Base-by-base conservation (phyloP, 2,888 invertebrate species). In the Phanerotoma sp. region DNA sequence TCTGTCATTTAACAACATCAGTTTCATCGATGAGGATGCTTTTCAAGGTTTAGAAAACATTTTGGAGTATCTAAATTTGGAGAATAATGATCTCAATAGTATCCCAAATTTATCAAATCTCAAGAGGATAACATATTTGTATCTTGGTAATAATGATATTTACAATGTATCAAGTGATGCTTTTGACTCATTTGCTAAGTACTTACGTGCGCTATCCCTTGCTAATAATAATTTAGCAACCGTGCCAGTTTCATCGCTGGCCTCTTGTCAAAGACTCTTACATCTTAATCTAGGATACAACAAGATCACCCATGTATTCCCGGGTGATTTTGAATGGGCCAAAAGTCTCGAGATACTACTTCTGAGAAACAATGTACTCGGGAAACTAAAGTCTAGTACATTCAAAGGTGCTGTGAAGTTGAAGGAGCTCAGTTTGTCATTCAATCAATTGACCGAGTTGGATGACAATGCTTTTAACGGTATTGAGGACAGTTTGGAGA, bases 221-320 rank as follows among this genome's bases (percentile, higher is more conserved):
- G 89, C 89, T 61, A 91, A 91, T 20, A 94, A 93, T 78, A 86
- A 86, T 73, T 82, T 94, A 71, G 84, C 83, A 61, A 80, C 82
- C 63, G 84, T 93, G 58, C 93, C 93, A 9, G 80, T 84, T 1
- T 80, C 82, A 30, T 83, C 88, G 4, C 80, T 93, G 57, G 82
- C 82, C 66, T 84, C 85, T 67, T 89, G 91, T 70, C 84, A 86
- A 49, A 85, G 86, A 68, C 81, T 93, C 52, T 83, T 90, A n/a
- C 92, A 93, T 78, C 83, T 93, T 63, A 93, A 93, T 78, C 84
- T 93, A 70, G 93, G 91, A 58, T 93, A 93, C 78, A 93, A 94
- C 77, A 86, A 86, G 73, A 91, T 94, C 70, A 82, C 85, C 62
- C 86, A 89, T 72, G 84, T 92, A 65, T 83, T 84, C 63, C 85